phyloP scores from a whole-genome alignment of 2,113 vertebrate genomes.

The Coturnix japonica region DNA sequence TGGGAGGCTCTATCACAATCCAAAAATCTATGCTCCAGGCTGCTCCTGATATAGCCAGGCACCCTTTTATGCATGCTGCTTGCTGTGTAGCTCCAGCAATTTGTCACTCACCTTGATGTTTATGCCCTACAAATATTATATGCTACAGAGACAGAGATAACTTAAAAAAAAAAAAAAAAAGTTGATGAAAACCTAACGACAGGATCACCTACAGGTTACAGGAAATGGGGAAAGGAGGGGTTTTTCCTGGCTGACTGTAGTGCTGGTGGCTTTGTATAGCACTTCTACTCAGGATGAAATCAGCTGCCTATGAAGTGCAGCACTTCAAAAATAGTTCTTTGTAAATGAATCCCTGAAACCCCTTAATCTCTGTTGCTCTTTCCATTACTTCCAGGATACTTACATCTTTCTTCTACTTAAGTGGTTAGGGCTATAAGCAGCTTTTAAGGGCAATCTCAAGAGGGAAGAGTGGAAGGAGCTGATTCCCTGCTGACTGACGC shows the following conservation, averaged over 20 bases:
- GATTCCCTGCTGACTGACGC: not conserved
- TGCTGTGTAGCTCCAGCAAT: not conserved
- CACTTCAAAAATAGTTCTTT: slow-evolving; percentile 46
- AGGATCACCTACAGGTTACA: not conserved
- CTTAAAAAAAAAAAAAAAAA: too few relatives aligned
- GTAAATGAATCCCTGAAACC: slow-evolving; percentile 26
- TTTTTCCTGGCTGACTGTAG: not conserved
- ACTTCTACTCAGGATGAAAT: not conserved
- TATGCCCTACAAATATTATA: not conserved
- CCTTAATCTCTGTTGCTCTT: slow-evolving; percentile 60
- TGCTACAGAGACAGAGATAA: not conserved
- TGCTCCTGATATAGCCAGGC: not conserved
- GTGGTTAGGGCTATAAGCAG: slow-evolving; percentile 59
- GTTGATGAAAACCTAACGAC: not conserved
- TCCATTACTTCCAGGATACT: slow-evolving; percentile 56
- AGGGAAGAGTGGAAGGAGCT: not conserved
- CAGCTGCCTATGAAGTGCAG: not conserved
- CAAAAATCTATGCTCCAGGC: not conserved
- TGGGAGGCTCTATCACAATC: not conserved
- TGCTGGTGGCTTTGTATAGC: not conserved
- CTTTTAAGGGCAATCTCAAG: slow-evolving; percentile 61
- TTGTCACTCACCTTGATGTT: not conserved
- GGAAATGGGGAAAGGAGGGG: not conserved
- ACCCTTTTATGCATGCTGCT: not conserved
- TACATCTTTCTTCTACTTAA: slow-evolving; percentile 56